Conservation (phyloP, 2,113 vertebrate genomes). For the Neodon shergylaensis region DNA sequence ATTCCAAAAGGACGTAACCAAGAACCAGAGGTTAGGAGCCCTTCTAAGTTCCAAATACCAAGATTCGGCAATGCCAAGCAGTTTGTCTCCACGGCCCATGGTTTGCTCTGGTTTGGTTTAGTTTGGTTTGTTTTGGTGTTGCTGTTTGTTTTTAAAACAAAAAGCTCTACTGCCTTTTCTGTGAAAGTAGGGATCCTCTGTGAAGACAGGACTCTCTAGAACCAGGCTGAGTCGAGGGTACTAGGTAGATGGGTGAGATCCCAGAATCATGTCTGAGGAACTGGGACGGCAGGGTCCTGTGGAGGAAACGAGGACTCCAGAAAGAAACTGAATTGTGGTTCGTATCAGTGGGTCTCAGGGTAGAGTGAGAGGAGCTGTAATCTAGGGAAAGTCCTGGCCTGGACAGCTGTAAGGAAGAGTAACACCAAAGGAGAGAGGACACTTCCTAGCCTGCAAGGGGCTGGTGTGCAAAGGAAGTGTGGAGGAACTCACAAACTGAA, state of each 20-base stretch:
- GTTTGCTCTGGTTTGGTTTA: background rate
- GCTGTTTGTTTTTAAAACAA: background rate
- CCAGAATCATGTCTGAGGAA: background rate
- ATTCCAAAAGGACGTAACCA: background rate
- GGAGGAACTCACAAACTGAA: background rate
- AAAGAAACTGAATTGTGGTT: background rate
- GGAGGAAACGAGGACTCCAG: background rate
- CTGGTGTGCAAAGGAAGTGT: background rate
- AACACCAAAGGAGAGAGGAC: accelerated
- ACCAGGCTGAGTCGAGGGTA: accelerated
- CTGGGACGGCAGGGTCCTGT: background rate
- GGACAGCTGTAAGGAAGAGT: background rate
- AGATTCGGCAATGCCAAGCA: background rate
- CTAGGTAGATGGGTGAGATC: background rate
- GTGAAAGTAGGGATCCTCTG: background rate
- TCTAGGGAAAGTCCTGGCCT: accelerated
- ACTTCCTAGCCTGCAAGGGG: background rate
- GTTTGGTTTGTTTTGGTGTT: too few species aligned
- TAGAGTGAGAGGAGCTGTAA: accelerated
- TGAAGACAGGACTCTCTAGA: background rate
- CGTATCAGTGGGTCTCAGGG: background rate
- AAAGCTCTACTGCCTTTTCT: background rate
- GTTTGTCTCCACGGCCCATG: background rate
- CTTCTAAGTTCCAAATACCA: background rate
- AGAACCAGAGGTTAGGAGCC: background rate